phyloP scores from a whole-genome alignment of 30 jellyfish, hydroid and myxozoan species.

The Aurelia sp. region DNA sequence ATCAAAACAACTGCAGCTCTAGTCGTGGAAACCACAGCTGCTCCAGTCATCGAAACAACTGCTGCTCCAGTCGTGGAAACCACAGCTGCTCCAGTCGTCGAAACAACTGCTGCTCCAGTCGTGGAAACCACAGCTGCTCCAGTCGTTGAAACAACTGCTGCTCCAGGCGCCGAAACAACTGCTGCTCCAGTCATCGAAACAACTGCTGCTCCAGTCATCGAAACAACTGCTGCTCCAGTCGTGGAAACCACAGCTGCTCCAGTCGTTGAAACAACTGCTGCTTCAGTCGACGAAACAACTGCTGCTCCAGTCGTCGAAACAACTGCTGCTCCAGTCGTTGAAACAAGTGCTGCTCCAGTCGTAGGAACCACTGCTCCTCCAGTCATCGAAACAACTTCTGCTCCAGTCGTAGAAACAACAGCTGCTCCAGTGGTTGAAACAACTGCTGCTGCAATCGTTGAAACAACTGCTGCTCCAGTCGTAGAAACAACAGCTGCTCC shows the following conservation, averaged over 20 bases:
- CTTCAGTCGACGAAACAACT: too few species aligned
- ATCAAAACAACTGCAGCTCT: too few species aligned
- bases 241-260: too few species aligned
- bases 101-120: too few species aligned
- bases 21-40: too few species aligned
- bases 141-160: constrained; percentile 7
- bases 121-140: constrained; percentile 11
- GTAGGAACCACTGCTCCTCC: constrained; percentile 40
- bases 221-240: too few species aligned
- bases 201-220: constrained; percentile 2
- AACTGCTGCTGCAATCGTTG: constrained; percentile 45
- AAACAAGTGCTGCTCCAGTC: constrained; percentile 21
- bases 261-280: too few species aligned
- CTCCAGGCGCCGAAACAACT: constrained; percentile 5
- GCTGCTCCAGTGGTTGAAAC: constrained; percentile 30
- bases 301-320: too few species aligned
- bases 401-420: constrained; percentile 12
- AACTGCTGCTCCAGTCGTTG: constrained; percentile 18
- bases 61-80: too few species aligned
- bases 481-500: background rate
- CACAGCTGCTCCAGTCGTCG: too few species aligned
- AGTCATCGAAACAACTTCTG: background rate
- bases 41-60: too few species aligned
- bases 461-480: constrained; percentile 50
- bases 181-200: constrained; percentile 10